Percentiles rank a stretch among this genome's conserved stretches.
Evolutionary conservation across 2,888 invertebrate genomes (phyloP).

Genomic region (Toxonevra muliebris): DNA sequence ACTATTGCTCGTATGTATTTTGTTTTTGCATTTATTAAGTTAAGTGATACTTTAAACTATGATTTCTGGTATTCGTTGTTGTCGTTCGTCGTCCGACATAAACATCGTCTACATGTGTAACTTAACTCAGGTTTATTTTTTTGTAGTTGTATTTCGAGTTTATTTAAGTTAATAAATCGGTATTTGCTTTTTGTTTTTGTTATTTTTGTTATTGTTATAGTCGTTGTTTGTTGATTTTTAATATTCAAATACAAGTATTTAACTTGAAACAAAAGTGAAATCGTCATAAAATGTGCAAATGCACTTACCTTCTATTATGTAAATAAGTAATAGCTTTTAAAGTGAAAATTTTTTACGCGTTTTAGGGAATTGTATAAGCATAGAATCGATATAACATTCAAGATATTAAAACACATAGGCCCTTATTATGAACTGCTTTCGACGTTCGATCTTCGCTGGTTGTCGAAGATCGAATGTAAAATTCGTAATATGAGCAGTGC

Average conservation of each 20-base stretch:
- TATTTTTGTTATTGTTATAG: conserved; percentile 16
- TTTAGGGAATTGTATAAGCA: too few species aligned
- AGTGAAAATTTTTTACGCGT: too few species aligned
- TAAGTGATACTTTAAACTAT: conserved; percentile 35
- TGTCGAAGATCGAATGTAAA: too few species aligned
- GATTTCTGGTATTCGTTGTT: conserved; percentile 26
- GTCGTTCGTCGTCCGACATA: not conserved
- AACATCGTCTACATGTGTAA: too few species aligned
- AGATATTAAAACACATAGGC: too few species aligned
- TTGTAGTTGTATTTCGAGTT: conserved; percentile 33
- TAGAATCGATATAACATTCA: too few species aligned
- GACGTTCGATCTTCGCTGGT: too few species aligned
- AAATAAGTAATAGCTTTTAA: too few species aligned
- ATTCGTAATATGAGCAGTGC: too few species aligned
- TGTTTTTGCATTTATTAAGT: conserved; percentile 7
- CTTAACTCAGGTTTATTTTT: not conserved
- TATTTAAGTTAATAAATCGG: conserved; percentile 39
- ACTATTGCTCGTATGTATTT: not conserved
- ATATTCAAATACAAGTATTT: not conserved
- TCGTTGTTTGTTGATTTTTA: not conserved
- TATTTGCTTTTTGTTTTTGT: conserved; percentile 24
- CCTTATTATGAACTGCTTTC: too few species aligned
- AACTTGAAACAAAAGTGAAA: conserved; percentile 18
- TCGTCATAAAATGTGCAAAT: conserved; percentile 6
- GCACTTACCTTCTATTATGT: too few species aligned